Evolutionary conservation across 2,113 vertebrate species (phyloP), one percentile per base, ranked within the genome.

Genomic region (Percopsis transmontana): DNA sequence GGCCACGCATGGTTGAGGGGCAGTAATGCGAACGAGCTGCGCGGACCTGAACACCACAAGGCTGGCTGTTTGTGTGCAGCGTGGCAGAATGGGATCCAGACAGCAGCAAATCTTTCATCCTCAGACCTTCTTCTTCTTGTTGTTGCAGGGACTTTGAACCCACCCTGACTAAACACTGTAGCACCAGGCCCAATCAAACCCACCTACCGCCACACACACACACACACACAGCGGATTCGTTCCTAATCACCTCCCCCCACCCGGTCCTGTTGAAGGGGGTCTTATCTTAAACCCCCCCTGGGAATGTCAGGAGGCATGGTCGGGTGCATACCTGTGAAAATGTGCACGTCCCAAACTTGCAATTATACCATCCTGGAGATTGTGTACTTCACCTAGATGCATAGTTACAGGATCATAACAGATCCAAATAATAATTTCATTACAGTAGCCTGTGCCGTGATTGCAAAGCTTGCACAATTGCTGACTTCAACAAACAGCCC

Each of bases 361-460:
- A 86, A 89, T 92, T 87, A 87, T 65, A 77, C 38, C 23, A 33
- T 51, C 51, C 19, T 51, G 16, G 50, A 42, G 41, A n/a, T 40
- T 47, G 59, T 64, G 50, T 41, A 48, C 48, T 45, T 24, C 44
- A 56, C 55, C 58, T 58, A 81, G 66, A 83, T 81, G 72, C 85
- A 77, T 90, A 82, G 91, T 86, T 89, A 91, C 90, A 54, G 54
- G 54, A 80, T 14, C 84, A 88, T 84, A 91, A 92, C 88, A 91
- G n/a, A 76, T 52, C 73, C 75, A 92, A 90, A 92, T 86, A 90
- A 81, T 85, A 72, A 85, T 88, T 88, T 84, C 2, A 85, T 83
- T 56, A 72, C 21, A 50, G 51, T 76, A 57, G 68, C 65, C 65
- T 11, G 44, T 10, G 33, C 12, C 47, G 62, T 86, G 83, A 89